Conservation (phyloP, 1,140 invertebrate species). For the Proales similis region DNA sequence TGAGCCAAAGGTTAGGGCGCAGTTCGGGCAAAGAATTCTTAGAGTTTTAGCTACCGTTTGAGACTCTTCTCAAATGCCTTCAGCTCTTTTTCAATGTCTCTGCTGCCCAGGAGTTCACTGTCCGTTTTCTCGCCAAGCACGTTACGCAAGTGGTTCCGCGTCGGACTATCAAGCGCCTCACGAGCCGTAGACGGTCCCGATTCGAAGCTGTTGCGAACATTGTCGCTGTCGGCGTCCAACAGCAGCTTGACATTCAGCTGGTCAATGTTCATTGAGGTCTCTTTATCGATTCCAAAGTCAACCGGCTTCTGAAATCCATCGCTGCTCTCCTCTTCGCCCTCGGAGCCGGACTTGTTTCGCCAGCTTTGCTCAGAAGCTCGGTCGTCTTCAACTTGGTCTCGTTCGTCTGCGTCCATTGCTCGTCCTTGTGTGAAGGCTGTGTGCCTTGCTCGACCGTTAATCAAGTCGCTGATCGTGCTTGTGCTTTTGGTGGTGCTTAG, state of each 20-base stretch:
- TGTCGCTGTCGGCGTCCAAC: slow-evolving; percentile 9
- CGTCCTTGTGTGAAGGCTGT: slow-evolving; percentile 14
- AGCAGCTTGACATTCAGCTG: slow-evolving; percentile 10
- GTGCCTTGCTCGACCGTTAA: slow-evolving; percentile 10
- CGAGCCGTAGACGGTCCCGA: slow-evolving; percentile 22
- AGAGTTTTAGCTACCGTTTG: slow-evolving; percentile 1
- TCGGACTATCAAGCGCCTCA: slow-evolving; percentile 21
- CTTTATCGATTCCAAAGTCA: slow-evolving; percentile 37
- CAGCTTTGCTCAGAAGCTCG: slow-evolving; percentile 20
- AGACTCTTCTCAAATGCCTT: background rate
- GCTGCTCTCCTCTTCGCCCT: slow-evolving; percentile 12
- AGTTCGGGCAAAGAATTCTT: too few species aligned
- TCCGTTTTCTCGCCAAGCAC: slow-evolving; percentile 13
- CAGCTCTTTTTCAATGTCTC: background rate
- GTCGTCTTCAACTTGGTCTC: background rate
- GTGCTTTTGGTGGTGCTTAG: slow-evolving; percentile 33
- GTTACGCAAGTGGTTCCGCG: slow-evolving; percentile 17
- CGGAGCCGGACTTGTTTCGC: slow-evolving; percentile 21
- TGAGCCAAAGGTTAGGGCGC: too few species aligned
- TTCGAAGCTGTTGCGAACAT: background rate
- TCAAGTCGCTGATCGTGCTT: slow-evolving; percentile 19
- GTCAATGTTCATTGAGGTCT: slow-evolving; percentile 19
- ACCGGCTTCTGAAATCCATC: slow-evolving; percentile 28
- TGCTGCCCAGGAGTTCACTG: slow-evolving; percentile 4
- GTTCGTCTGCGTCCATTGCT: background rate